Percentiles rank a stretch among this genome's conserved stretches.
Evolutionary conservation across 1,140 invertebrate genomes (phyloP).

Genomic region (Temnothorax nylanderi): DNA sequence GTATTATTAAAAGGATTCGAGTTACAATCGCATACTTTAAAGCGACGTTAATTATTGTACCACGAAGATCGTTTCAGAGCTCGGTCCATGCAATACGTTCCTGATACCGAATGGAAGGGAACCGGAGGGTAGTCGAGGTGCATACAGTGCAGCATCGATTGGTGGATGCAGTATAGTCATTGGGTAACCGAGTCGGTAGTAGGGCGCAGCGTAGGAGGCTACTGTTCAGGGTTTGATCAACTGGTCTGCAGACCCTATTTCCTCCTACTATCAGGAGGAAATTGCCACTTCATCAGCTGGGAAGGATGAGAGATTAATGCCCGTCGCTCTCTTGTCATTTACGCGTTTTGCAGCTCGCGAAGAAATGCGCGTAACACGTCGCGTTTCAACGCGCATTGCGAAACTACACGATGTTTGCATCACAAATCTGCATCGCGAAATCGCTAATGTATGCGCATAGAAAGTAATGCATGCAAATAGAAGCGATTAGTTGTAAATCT

Average conservation of each 20-base stretch:
- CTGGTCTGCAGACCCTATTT: constrained; percentile 76
- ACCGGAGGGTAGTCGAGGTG: constrained; percentile 41
- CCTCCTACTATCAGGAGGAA: constrained; percentile 77
- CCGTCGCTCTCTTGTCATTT: constrained; percentile 75
- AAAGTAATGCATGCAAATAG: background rate
- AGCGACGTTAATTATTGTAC: constrained; percentile 47
- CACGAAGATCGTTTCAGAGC: constrained; percentile 43
- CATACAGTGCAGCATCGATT: constrained; percentile 74
- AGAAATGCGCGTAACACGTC: constrained; percentile 36
- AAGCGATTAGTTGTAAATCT: background rate
- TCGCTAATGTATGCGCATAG: background rate
- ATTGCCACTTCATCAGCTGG: constrained; percentile 77
- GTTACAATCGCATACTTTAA: constrained; percentile 30
- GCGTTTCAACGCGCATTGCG: background rate
- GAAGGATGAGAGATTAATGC: constrained; percentile 75
- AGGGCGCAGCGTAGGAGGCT: constrained; percentile 67
- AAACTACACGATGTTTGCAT: background rate
- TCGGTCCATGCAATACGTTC: constrained; percentile 52
- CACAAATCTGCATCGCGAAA: background rate
- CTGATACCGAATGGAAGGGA: constrained; percentile 16
- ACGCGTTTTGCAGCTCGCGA: constrained; percentile 55
- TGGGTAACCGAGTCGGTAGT: constrained; percentile 68
- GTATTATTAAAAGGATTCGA: constrained; percentile 6
- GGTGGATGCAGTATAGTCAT: constrained; percentile 71
- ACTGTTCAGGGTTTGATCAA: constrained; percentile 75